Evolutionary conservation across 2,797 vertebrate genomes (phyloP), one percentile per base, ranked within the genome.

Genomic region (Microctenopoma lineatum): DNA sequence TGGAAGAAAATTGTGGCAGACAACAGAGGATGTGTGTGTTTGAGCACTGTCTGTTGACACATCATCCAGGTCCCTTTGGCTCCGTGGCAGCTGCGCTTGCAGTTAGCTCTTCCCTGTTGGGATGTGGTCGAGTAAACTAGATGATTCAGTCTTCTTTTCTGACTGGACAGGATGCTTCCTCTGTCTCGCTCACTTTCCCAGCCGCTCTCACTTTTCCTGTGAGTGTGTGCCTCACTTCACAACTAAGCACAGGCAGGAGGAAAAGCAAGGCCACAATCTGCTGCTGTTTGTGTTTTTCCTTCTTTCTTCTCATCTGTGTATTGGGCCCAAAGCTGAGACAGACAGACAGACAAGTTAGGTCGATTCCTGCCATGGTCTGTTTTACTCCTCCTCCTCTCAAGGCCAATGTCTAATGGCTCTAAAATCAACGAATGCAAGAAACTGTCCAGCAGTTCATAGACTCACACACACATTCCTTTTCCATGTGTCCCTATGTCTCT

Each of bases 41-140:
- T 84, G 77, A 81, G 55, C 39, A 32, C 58, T 70, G 80, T 79
- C 67, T 88, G 81, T 80, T 85, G 83, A 83, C 81, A 82, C 78
- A 80, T 68, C 71, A 82, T 52, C 27, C 39, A 62, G 52, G 80
- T 84, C 83, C 66, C 74, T 85, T 72, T 9, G 55, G 81, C 81
- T 87, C 75, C 64, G 48, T 65, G 68, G 80, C 77, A 78, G 84
- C 79, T 78, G 77, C 52, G 13, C 61, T 75, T 70, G 56, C 64
- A 68, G 59, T 80, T 54, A 69, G 47, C 68, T 62, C 64, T 66
- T 67, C 63, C 67, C 85, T 87, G 66, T 81, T 82, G 79, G 77
- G 69, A 71, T 64, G 51, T 63, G 75, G 61, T 70, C 65, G 58
- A 73, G 79, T 80, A 76, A 82, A 85, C 75, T 75, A 34, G 32